phyloP scores from a whole-genome alignment of 2,797 vertebrate species.

The Liparis tanakae region DNA sequence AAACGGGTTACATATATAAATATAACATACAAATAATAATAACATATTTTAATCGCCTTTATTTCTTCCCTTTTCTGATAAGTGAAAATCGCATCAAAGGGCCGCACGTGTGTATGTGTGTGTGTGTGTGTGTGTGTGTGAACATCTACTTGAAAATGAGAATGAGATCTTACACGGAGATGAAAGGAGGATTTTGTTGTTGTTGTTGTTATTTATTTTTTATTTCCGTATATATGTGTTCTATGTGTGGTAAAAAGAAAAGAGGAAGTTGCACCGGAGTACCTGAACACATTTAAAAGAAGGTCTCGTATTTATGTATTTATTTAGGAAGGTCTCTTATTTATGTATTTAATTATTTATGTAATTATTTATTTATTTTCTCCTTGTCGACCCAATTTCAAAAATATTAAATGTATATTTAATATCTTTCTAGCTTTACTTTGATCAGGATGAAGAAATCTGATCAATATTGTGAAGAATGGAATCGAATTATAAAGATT shows the following conservation, averaged over 20 bases:
- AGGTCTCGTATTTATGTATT: no score
- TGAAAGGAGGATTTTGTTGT: not conserved
- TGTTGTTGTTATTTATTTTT: no score
- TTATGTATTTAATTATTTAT: constrained; percentile 1
- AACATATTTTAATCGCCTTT: not conserved
- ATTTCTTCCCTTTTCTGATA: not conserved
- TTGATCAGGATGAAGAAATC: constrained; percentile 22
- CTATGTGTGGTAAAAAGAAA: no score
- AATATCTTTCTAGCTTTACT: not conserved
- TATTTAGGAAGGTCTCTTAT: not conserved
- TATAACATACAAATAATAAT: not conserved
- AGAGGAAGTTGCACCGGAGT: no score
- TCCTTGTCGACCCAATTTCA: not conserved
- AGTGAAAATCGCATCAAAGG: not conserved
- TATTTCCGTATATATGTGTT: no score
- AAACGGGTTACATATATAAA: not conserved
- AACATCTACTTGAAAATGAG: not conserved
- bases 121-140: not conserved
- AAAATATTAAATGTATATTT: constrained; percentile 4
- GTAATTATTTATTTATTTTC: not conserved
- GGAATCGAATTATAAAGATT: constrained; percentile 28
- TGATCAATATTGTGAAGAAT: constrained; percentile 19
- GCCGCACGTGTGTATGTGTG: not conserved
- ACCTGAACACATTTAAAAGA: not conserved
- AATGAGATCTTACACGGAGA: not conserved